Conservation (phyloP, 1,140 invertebrate species). For the Arion vulgaris region DNA sequence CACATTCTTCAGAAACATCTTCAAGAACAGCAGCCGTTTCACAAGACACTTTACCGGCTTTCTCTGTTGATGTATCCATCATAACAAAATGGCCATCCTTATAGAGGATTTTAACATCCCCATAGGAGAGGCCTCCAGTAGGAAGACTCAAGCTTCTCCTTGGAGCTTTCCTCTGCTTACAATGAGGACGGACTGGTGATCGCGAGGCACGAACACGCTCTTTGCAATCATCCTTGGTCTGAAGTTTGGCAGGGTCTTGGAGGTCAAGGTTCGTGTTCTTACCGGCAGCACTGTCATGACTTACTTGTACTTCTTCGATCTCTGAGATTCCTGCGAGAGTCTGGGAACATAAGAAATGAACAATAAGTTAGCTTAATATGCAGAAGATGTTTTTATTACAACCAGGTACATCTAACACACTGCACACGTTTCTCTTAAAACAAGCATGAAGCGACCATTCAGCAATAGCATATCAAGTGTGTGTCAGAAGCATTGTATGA, state of each 20-base stretch:
- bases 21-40: not conserved
- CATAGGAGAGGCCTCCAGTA: constrained; percentile 49
- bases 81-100: constrained; percentile 58
- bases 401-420: too few relatives aligned
- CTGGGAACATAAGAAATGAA: constrained; percentile 42
- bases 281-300: constrained; percentile 28
- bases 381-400: too few relatives aligned
- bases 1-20: not conserved
- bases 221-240: constrained; percentile 24
- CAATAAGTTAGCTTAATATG: too few relatives aligned
- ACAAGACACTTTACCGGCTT: not conserved
- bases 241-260: constrained; percentile 5
- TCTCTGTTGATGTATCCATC: constrained; percentile 5
- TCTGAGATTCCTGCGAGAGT: constrained; percentile 58
- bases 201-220: constrained; percentile 15
- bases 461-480: too few relatives aligned
- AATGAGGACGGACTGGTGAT: constrained; percentile 11
- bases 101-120: constrained; percentile 53
- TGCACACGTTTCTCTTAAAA: too few relatives aligned
- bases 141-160: constrained; percentile 58
- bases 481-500: too few relatives aligned
- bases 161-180: not conserved
- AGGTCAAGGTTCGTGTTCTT: constrained; percentile 9
- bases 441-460: too few relatives aligned
- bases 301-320: constrained; percentile 44